A percentile compares a stretch with the other conserved stretches of the same genome.
These are phyloP conservation scores for Microchrysa polita DNA, from an alignment of 2,888 invertebrate species.

Conservation along the genomic window DNA sequence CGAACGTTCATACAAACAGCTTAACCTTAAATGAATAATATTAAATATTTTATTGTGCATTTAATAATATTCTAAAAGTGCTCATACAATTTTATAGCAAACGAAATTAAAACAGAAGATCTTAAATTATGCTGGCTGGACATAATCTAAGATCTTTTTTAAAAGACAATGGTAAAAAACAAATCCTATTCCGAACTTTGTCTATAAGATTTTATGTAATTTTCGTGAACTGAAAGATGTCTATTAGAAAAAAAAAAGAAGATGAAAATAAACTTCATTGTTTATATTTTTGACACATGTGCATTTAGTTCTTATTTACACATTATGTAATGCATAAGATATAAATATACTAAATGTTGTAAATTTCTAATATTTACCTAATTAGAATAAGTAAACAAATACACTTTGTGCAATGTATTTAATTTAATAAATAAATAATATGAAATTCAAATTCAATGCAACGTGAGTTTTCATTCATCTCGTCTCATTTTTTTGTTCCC, in stretches of 20 bases:
- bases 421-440: constrained; percentile 28
- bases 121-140: constrained; percentile 28
- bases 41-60: background rate
- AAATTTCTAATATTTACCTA: constrained; percentile 29
- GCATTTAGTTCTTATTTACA: too few relatives aligned
- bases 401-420: constrained; percentile 24
- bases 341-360: constrained; percentile 26
- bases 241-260: too few relatives aligned
- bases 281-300: background rate
- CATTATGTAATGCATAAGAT: background rate
- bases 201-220: too few relatives aligned
- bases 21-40: too few relatives aligned
- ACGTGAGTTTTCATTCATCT: too few relatives aligned
- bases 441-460: constrained; percentile 21
- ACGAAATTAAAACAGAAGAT: background rate
- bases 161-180: too few relatives aligned
- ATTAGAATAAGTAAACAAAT: background rate
- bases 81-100: constrained; percentile 13
- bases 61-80: constrained; percentile 14
- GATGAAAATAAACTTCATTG: constrained; percentile 10
- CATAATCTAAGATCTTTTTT: constrained; percentile 7
- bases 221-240: too few relatives aligned
- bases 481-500: too few relatives aligned
- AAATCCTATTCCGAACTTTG: too few relatives aligned
- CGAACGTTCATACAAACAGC: background rate